Percentiles rank a stretch among this genome's conserved stretches.
phyloP scores from a whole-genome alignment of 1,140 invertebrate species.

The Brachionus asplanchnoidis region DNA sequence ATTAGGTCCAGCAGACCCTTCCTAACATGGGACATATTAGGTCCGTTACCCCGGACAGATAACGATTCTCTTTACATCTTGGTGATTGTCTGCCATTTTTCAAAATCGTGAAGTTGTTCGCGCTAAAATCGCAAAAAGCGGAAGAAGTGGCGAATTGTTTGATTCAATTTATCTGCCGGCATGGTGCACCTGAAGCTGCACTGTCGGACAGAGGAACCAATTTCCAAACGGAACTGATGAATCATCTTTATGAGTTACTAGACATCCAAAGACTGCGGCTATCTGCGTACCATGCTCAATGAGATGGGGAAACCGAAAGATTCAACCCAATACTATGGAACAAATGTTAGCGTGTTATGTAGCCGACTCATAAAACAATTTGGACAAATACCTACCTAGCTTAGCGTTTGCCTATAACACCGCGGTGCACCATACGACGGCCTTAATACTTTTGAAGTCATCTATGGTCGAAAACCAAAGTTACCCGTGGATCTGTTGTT shows the following conservation, averaged over 20 bases:
- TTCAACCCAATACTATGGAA: slow-evolving; percentile 47
- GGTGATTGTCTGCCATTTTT: too few species aligned
- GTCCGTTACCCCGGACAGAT: too few species aligned
- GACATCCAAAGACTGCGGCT: slow-evolving; percentile 43
- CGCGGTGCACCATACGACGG: neutral
- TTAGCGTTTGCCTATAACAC: neutral
- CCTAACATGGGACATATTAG: too few species aligned
- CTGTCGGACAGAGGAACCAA: neutral
- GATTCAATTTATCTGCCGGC: too few species aligned
- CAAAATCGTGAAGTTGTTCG: too few species aligned
- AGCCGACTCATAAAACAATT: neutral
- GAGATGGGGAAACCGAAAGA: slow-evolving; percentile 49
- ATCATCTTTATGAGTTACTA: neutral
- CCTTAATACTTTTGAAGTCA: neutral
- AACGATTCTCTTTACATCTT: too few species aligned
- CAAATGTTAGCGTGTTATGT: neutral
- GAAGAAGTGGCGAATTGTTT: too few species aligned
- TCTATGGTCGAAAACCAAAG: neutral
- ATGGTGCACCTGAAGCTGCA: too few species aligned
- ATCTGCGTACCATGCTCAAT: slow-evolving; percentile 47
- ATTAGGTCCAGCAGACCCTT: too few species aligned
- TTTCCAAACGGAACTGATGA: neutral
- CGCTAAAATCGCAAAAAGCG: too few species aligned
- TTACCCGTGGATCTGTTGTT: too few species aligned
- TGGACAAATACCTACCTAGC: neutral